Evolutionary conservation across 2,888 invertebrate genomes (phyloP), one percentile per base, ranked within the genome.

Genomic region (Cantharis flavilabris): DNA sequence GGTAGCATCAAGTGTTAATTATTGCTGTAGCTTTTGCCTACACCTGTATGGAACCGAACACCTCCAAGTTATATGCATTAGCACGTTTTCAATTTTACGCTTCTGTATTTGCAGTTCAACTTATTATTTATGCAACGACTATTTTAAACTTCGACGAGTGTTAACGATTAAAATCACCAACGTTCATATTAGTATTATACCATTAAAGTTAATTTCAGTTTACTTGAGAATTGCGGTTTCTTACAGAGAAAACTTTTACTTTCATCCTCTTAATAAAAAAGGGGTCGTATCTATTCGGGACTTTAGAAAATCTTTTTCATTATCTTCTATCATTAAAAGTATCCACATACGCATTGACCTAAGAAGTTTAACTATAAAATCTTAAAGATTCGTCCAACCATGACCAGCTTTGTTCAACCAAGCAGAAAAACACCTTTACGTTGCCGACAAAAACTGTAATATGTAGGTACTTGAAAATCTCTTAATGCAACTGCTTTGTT

Each of bases 371-470:
- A 71, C 18, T 76, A 62, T 64, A 73, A 76, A 76, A 73, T 73
- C 73, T 71, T 62, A 9, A 23, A 64, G 69, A 70, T 65, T 14
- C 73, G 65, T 23, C 70, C 71, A 76, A 23, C 70, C 77, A 71
- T 78, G 69, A 72, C 70, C 72, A 49, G 75, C 74, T 77, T 75
- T 78, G 72, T 70, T 71, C 77, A 70, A 67, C 72, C 77, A 75
- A 78, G 72, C 75, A 78, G 77, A 78, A 78, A 78, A 78, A 78
- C 75, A 78, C 75, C 72, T 78, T 75, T 78, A 78, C 26, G 69
- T 64, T 49, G 70, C 77, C 77, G 77, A 75, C 77, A 78, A 78
- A 73, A 78, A 75, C 72, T 69, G 69, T 75, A 72, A 70, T 75
- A 70, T 62, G 26, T n/a, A 18, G 28, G 69, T 75, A 75, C 72